Base-by-base conservation (phyloP, 2,888 invertebrate species). In the Rugalucina vietnamica region DNA sequence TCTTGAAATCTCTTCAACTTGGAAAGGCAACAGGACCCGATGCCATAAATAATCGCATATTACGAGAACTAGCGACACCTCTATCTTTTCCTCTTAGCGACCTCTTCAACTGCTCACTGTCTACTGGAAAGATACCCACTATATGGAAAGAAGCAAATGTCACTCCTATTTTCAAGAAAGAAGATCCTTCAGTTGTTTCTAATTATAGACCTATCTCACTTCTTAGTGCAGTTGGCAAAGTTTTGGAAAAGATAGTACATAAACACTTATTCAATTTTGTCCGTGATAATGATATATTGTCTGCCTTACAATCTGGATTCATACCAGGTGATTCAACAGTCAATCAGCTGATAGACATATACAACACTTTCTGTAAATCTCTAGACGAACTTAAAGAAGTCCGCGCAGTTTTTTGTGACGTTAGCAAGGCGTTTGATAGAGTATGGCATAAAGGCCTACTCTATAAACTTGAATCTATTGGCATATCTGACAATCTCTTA, bases 351-450 rank as follows among this genome's bases (percentile, higher is more conserved):
- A 24, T 54, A 0, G 57, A 39, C 50, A 36, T 85, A 0, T 76
- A 81, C 37, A n/a, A 81, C 60, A 71, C 36, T 0, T 78, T 82
- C 43, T 32, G 78, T 29, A 72, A 78, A n/a, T 60, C 72, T 27
- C 24, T 86, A 12, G 81, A 84, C 69, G 18, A 50, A 34, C 79
- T 73, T 21, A 71, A 78, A 73, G 81, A 86, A 57, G 76, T 86
- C 1, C 36, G 81, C 57, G 73, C 74, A 32, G 65, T 83, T 24
- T 84, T 81, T 50, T 81, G 60, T 54, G 83, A 86, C 39, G 78
- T 83, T 21, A 75, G 75, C 24, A 83, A 86, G 36, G 83, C 86
- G 14, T 86, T 86, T 73, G 86, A 86, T 54, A 72, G 74, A 49
- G 78, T 82, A 5, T 76, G 80, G 76, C 77, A 79, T 49, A 54